Evolutionary conservation across 2,888 invertebrate species (phyloP).

Genomic region (Spodoptera exigua): DNA sequence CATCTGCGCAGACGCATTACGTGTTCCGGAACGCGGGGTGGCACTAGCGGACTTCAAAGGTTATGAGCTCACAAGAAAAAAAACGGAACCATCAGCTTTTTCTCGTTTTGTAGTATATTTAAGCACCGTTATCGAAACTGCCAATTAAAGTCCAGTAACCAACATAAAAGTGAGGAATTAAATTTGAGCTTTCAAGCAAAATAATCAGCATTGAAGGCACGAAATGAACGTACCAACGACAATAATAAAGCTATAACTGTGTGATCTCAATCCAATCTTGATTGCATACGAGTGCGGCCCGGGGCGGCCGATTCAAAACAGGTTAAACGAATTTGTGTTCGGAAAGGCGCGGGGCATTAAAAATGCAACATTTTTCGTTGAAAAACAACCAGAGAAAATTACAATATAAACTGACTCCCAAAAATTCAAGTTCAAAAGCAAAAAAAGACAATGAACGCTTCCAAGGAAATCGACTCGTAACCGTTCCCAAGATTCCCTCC

Average conservation of each 20-base stretch:
- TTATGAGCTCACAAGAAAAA: constrained; percentile 49
- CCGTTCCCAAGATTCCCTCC: constrained; percentile 75
- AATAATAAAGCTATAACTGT: constrained; percentile 67
- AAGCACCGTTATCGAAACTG: constrained; percentile 53
- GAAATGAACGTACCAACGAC: constrained; percentile 52
- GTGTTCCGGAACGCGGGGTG: constrained; percentile 73
- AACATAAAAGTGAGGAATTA: constrained; percentile 58
- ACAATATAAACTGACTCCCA: constrained; percentile 69
- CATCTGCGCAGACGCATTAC: constrained; percentile 75
- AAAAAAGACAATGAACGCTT: constrained; percentile 72
- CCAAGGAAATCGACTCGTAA: constrained; percentile 75
- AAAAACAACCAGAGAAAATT: constrained; percentile 66
- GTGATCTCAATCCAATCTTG: constrained; percentile 67
- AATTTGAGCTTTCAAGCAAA: constrained; percentile 54
- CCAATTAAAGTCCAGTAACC: constrained; percentile 53
- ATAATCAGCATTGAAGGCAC: constrained; percentile 55
- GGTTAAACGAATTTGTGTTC: constrained; percentile 60
- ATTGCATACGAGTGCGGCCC: constrained; percentile 61
- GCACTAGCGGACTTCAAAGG: constrained; percentile 55
- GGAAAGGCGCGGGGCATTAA: constrained; percentile 60
- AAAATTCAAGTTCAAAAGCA: constrained; percentile 67
- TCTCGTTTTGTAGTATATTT: constrained; percentile 50
- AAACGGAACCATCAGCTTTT: constrained; percentile 47
- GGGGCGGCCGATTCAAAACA: constrained; percentile 61
- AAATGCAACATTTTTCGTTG: constrained; percentile 61